A percentile compares a stretch with the other conserved stretches of the same genome.
Conservation (phyloP, 2,113 vertebrate genomes). For the Nothobranchius kuhntae region DNA sequence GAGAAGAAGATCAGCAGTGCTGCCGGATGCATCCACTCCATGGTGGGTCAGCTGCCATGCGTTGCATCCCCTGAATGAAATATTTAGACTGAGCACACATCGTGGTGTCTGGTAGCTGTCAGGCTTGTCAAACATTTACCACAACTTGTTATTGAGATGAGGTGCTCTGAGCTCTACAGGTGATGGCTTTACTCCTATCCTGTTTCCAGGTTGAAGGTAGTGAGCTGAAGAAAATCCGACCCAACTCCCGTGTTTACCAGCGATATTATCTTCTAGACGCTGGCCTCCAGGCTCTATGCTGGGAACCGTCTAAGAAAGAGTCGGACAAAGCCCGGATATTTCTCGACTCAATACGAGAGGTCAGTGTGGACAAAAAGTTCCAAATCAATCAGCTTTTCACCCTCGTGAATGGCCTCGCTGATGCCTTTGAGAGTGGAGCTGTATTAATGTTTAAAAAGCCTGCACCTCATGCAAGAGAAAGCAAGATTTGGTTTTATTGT, state of each 20-base stretch:
- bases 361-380: conserved; percentile 47
- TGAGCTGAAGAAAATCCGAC: conserved; percentile 91
- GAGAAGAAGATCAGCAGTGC: conserved; percentile 95
- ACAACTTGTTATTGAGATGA: conserved; percentile 3
- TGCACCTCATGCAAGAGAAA: not conserved
- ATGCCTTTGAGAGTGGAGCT: conserved; percentile 6
- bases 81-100: not conserved
- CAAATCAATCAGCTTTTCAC: not conserved
- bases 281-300: conserved; percentile 89
- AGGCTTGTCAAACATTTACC: not conserved
- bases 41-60: conserved; percentile 75
- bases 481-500: conserved; percentile 18
- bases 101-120: not conserved
- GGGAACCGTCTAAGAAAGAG: conserved; percentile 97
- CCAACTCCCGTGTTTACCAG: conserved; percentile 91
- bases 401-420: not conserved
- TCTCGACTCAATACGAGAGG: conserved; percentile 89
- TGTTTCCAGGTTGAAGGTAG: conserved; percentile 82
- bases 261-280: conserved; percentile 91
- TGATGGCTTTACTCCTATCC: conserved; percentile 3
- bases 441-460: conserved; percentile 11
- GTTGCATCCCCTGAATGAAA: too few relatives aligned
- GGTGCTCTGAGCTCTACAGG: not conserved
- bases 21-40: conserved; percentile 90
- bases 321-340: conserved; percentile 92